Base-by-base conservation (phyloP, 2,113 vertebrate species). In the Corythoichthys haematopterus region DNA sequence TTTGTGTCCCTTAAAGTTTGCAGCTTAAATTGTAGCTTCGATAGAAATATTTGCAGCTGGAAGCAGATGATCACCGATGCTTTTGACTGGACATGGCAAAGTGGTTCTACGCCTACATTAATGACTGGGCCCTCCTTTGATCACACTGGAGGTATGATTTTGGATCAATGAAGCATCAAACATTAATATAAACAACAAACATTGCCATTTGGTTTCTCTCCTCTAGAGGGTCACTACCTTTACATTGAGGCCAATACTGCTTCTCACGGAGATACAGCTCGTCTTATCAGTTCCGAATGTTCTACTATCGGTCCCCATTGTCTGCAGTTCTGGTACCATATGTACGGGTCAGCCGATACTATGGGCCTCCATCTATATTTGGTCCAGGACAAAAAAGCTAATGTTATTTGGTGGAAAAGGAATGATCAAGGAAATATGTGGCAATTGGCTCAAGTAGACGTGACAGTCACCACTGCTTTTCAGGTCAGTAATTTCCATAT, bases 381-480 rank as follows among this genome's bases (percentile, higher is more conserved):
- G n/a, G n/a, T n/a, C n/a, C n/a, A n/a, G n/a, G n/a, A n/a, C n/a
- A n/a, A n/a, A n/a, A n/a, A n/a, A n/a, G n/a, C n/a, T n/a, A n/a
- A n/a, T n/a, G n/a, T n/a, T n/a, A n/a, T n/a, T n/a, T n/a, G n/a
- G n/a, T n/a, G n/a, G n/a, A n/a, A n/a, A n/a, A n/a, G n/a, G n/a
- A n/a, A n/a, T n/a, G n/a, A n/a, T n/a, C n/a, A n/a, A n/a, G n/a
- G n/a, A n/a, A n/a, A n/a, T n/a, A n/a, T n/a, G n/a, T n/a, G n/a
- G n/a, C n/a, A n/a, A n/a, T n/a, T n/a, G n/a, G n/a, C n/a, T n/a
- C n/a, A n/a, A n/a, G n/a, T n/a, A n/a, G n/a, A n/a, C n/a, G n/a
- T n/a, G n/a, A n/a, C 2, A 69, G 93, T 47, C 87, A 89, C 72
- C 94, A 92, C 65, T 68, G 94, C 68, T 94, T 89, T 95, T 40